phyloP scores from a whole-genome alignment of 2,113 vertebrate species.

The Halcyon malimbica region DNA sequence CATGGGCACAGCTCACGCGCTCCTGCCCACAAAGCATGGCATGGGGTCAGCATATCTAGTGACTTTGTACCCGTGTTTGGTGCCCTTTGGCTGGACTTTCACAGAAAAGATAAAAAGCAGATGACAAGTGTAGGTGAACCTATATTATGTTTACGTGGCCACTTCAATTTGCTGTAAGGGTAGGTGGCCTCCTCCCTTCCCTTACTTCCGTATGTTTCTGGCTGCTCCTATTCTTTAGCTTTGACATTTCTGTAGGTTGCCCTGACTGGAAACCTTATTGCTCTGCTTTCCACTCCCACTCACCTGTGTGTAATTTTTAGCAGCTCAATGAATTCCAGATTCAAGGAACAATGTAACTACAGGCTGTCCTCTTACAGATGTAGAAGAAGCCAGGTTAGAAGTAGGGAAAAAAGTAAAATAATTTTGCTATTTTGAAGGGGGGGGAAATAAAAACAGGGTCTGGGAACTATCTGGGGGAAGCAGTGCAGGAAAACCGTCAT shows the following conservation, averaged over 20 bases:
- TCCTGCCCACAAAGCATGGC: background rate
- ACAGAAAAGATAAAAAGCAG: background rate
- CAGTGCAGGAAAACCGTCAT: background rate
- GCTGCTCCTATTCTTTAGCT: background rate
- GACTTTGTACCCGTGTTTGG: background rate
- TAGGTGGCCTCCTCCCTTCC: background rate
- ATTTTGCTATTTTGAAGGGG: background rate
- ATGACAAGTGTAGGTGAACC: background rate
- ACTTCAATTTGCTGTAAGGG: background rate
- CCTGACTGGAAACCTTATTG: background rate
- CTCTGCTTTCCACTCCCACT: background rate
- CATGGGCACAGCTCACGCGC: rapidly evolving
- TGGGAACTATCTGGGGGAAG: background rate
- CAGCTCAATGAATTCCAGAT: background rate
- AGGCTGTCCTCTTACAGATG: background rate
- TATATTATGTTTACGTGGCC: background rate
- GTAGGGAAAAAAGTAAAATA: background rate
- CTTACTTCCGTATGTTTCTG: background rate
- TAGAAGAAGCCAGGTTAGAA: background rate
- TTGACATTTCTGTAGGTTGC: background rate
- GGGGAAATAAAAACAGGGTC: background rate
- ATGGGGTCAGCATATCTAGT: background rate
- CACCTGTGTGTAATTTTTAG: background rate
- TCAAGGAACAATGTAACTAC: background rate
- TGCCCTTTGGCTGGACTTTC: background rate